phyloP scores from a whole-genome alignment of 2,888 invertebrate species.

The Drosophila incognita region DNA sequence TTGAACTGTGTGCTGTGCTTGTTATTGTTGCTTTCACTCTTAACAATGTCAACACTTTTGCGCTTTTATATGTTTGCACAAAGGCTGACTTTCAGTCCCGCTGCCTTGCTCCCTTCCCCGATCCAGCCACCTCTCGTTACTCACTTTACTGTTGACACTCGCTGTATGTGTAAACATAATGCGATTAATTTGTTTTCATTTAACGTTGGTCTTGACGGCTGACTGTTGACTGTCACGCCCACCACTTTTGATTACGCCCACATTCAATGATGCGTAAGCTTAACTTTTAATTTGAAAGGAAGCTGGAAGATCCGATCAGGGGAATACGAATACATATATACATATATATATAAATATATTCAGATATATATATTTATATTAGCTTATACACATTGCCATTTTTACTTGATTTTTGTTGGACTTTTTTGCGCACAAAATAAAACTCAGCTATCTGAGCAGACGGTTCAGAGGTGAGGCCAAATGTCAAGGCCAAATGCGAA shows the following conservation, averaged over 20 bases:
- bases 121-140: not conserved
- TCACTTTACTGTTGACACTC: not conserved
- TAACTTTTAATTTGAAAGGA: constrained; percentile 64
- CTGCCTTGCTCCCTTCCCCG: not conserved
- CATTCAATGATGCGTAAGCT: constrained; percentile 38
- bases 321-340: not conserved
- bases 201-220: constrained; percentile 42
- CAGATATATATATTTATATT: not conserved
- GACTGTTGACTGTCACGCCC: constrained; percentile 21
- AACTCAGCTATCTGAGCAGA: not conserved
- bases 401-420: constrained; percentile 33
- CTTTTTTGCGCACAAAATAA: not conserved
- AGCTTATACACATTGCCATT: not conserved
- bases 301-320: constrained; percentile 23
- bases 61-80: constrained; percentile 75
- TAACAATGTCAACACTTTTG: constrained; percentile 75
- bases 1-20: constrained; percentile 29
- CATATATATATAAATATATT: not conserved
- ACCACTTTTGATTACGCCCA: not conserved
- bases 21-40: constrained; percentile 67
- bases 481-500: constrained; percentile 48
- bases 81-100: constrained; percentile 19
- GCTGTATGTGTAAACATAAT: constrained; percentile 60
- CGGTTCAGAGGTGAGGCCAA: constrained; percentile 65
- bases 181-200: constrained; percentile 78